These are phyloP conservation scores for Sinohyriopsis cumingii DNA, from an alignment of 2,888 invertebrate genomes.

Conservation along the genomic window DNA sequence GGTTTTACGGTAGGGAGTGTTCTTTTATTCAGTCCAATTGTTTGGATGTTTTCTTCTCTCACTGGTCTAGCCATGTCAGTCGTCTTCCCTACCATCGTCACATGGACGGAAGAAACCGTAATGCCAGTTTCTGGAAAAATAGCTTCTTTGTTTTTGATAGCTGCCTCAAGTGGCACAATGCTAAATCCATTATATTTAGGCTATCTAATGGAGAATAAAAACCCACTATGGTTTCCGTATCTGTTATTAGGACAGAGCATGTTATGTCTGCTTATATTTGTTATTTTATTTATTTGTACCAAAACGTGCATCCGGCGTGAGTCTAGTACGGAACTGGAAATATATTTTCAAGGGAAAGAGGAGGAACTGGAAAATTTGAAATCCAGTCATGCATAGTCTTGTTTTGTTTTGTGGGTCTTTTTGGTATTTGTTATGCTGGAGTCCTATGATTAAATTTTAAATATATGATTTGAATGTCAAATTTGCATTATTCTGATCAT, in stretches of 20 bases:
- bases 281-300: constrained; percentile 2
- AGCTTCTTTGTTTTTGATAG: constrained; percentile 68
- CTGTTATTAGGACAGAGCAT: constrained; percentile 28
- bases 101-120: constrained; percentile 69
- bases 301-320: too few species aligned
- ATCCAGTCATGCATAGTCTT: too few species aligned
- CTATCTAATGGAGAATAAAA: constrained; percentile 22
- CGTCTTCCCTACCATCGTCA: constrained; percentile 70
- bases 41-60: constrained; percentile 64
- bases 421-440: too few species aligned
- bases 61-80: constrained; percentile 70
- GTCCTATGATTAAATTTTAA: too few species aligned
- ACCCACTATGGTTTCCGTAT: constrained; percentile 39
- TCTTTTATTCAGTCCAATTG: constrained; percentile 33
- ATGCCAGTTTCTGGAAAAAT: constrained; percentile 69
- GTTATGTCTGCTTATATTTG: constrained; percentile 16
- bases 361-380: too few species aligned
- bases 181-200: constrained; percentile 63
- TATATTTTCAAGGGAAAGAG: too few species aligned
- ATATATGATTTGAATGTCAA: too few species aligned
- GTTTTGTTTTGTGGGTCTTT: too few species aligned
- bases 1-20: constrained; percentile 5
- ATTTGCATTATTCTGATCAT: too few species aligned
- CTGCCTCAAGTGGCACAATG: constrained; percentile 70
- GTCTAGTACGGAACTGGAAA: too few species aligned